Base-by-base conservation (phyloP, 2,113 vertebrate genomes). In the Myrmecophaga tridactyla region DNA sequence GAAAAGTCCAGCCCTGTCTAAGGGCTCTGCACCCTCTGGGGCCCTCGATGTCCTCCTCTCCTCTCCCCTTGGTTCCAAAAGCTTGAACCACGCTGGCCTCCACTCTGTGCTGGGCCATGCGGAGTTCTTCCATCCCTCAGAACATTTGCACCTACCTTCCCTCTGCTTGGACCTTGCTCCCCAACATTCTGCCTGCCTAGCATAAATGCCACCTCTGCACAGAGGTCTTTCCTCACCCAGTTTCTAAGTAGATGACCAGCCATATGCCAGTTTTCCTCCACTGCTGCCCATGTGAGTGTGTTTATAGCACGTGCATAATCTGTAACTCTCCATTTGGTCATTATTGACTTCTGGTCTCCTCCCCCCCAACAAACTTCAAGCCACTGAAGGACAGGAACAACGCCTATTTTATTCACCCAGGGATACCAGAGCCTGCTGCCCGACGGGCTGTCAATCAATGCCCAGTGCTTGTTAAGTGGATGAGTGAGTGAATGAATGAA, bases 21-120 rank as follows among this genome's bases (percentile, higher is more conserved):
- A 9, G 25, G 41, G 11, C 6, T 13, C 12, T 41, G 3, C 12
- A 7, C 4, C 0, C 4, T 4, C 56, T 2, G 0, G 10, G 20
- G 20, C 51, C 7, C 0, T 46, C 3, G 9, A 0, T 8, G 69
- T 48, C 18, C 9, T 27, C 18, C 12, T 6, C n/a, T 23, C 14
- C 23, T 6, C 80, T 43, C 4, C 7, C 36, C 34, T 60, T 7
- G 14, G 63, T 27, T 15, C 46, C 36, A 41, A 39, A 3, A 23
- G 51, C 25, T 36, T 21, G 9, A 51, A 34, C 69, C 25, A 23
- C 1, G 4, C 7, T 13, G 46, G 14, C 69, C 73, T 78, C 27
- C 48, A 1, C 23, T 13, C 60, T 25, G 13, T n/a, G 17, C 75
- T 14, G 8, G 23, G 56, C 21, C 10, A 21, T 12, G 58, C 31